Evolutionary conservation across 2,113 vertebrate genomes (phyloP).

Genomic region (Rhabdomys dilectus): DNA sequence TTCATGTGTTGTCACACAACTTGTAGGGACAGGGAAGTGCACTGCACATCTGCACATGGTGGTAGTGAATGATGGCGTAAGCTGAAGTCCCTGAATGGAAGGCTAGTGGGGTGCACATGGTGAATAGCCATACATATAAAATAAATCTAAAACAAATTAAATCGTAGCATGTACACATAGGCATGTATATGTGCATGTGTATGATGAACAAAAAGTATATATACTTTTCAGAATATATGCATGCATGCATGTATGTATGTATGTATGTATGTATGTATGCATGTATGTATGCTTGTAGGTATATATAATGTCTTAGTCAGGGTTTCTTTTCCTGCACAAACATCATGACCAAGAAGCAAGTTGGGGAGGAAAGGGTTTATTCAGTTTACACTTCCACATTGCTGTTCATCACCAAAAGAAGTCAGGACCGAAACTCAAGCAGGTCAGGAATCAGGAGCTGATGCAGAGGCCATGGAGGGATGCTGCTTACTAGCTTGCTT

Average conservation of each 20-base stretch:
- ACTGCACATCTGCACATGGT: not conserved
- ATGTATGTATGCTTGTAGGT: too few species aligned
- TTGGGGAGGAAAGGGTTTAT: too few species aligned
- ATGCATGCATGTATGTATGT: not conserved
- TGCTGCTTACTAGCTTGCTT: too few species aligned
- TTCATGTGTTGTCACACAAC: not conserved
- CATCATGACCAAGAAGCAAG: too few species aligned
- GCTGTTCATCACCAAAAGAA: too few species aligned
- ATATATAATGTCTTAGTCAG: too few species aligned
- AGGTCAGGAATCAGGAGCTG: too few species aligned
- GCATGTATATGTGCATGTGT: not conserved
- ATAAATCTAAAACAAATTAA: not conserved
- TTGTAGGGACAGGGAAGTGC: not conserved
- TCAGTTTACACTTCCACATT: too few species aligned
- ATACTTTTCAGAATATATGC: too few species aligned
- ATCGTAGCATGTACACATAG: not conserved
- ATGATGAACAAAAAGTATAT: not conserved
- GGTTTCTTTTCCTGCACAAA: too few species aligned
- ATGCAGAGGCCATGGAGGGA: too few species aligned
- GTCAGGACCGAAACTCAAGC: too few species aligned
- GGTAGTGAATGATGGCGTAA: not conserved
- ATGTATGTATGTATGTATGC: not conserved
- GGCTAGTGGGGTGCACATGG: not conserved
- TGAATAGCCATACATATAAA: not conserved
- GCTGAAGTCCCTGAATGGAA: not conserved